These are phyloP conservation scores for Lagodon rhomboides DNA, from an alignment of 2,797 vertebrate genomes.

Conservation along the genomic window DNA sequence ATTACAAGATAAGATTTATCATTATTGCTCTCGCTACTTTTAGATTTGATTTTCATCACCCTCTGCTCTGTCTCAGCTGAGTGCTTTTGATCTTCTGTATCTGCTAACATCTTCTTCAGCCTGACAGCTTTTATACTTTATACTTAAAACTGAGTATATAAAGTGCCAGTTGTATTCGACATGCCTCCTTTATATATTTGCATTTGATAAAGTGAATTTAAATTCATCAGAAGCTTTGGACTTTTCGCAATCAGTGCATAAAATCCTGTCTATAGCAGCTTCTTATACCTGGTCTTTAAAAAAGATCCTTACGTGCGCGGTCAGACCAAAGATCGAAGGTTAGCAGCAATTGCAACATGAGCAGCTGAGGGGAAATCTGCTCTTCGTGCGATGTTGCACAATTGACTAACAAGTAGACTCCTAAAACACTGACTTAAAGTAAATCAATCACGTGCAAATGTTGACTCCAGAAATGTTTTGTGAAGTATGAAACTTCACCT, in stretches of 20 bases:
- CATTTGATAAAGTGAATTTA: conserved; percentile 6
- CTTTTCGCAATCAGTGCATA: not conserved
- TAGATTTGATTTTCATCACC: not conserved
- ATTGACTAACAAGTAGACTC: not conserved
- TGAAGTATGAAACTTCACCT: too few relatives aligned
- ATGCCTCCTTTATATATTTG: conserved; percentile 6
- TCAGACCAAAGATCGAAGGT: conserved; percentile 47
- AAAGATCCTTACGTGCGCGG: not conserved
- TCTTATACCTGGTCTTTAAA: not conserved
- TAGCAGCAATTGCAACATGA: conserved; percentile 19
- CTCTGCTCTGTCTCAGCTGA: not conserved
- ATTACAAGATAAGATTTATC: not conserved
- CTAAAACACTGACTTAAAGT: too few relatives aligned
- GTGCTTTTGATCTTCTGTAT: conserved; percentile 24
- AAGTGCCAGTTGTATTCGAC: conserved; percentile 10
- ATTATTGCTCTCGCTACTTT: conserved; percentile 1
- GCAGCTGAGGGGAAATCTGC: not conserved
- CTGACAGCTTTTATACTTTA: not conserved
- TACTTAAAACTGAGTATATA: not conserved
- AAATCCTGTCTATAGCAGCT: not conserved
- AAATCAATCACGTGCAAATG: too few relatives aligned
- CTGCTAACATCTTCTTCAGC: not conserved
- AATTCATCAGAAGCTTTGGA: not conserved
- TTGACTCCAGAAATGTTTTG: too few relatives aligned
- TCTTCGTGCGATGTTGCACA: conserved; percentile 31